Percentiles rank a stretch among this genome's conserved stretches.
These are phyloP conservation scores for Lucilia cuprina DNA, from an alignment of 1,140 invertebrate species.

Conservation along the genomic window DNA sequence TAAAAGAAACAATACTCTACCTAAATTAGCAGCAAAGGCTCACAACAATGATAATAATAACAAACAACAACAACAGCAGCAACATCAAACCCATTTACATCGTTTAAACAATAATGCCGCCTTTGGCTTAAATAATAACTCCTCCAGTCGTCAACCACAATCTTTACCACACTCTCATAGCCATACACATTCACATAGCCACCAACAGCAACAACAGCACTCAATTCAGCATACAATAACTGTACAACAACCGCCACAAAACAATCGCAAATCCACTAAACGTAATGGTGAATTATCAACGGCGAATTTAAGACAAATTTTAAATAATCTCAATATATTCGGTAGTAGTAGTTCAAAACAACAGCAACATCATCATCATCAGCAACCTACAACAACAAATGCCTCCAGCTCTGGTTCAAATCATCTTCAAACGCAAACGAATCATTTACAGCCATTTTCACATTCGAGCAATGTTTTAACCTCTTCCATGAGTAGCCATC, in stretches of 20 bases:
- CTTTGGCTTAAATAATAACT: neutral
- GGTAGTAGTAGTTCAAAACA: constrained; percentile 64
- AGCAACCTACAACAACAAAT: constrained; percentile 28
- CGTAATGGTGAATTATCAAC: constrained; percentile 61
- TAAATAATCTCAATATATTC: constrained; percentile 82
- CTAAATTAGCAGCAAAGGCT: constrained; percentile 45
- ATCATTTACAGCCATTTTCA: constrained; percentile 48
- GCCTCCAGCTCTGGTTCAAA: neutral
- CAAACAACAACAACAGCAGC: constrained; percentile 34
- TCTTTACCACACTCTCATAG: constrained; percentile 43
- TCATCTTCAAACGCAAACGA: constrained; percentile 1
- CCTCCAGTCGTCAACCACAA: constrained; percentile 52
- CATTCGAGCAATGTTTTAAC: constrained; percentile 54
- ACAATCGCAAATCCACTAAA: constrained; percentile 55
- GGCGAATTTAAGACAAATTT: constrained; percentile 75
- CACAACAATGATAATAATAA: constrained; percentile 40
- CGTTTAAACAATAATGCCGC: constrained; percentile 21
- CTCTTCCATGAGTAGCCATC: constrained; percentile 60
- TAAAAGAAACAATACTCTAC: constrained; percentile 49
- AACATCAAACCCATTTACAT: constrained; percentile 19
- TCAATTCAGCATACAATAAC: constrained; percentile 27
- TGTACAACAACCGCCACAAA: constrained; percentile 41
- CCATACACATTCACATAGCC: constrained; percentile 38
- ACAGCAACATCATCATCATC: constrained; percentile 38
- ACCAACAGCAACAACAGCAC: constrained; percentile 45